These are phyloP conservation scores for Grantiella picta DNA, from an alignment of 2,113 vertebrate species.

Conservation along the genomic window DNA sequence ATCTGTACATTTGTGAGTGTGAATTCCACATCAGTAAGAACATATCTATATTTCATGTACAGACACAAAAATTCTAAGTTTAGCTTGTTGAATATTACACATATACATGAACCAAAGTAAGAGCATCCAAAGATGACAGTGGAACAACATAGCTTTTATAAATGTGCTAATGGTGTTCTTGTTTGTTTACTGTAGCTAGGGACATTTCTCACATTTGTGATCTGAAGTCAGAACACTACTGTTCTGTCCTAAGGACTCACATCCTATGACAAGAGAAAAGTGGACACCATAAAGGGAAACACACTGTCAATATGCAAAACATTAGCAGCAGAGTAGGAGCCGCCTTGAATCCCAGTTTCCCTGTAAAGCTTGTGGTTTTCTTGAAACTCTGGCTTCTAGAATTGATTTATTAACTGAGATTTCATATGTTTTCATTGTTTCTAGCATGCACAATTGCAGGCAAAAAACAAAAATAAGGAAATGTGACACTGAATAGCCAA, in stretches of 20 bases:
- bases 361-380: neutral
- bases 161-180: neutral
- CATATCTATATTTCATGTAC: neutral
- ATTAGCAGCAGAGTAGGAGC: neutral
- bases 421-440: neutral
- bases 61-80: neutral
- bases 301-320: neutral
- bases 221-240: neutral
- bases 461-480: neutral
- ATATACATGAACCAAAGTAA: neutral
- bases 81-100: neutral
- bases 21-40: neutral
- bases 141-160: neutral
- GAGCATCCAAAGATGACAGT: neutral
- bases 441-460: neutral
- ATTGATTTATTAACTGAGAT: neutral
- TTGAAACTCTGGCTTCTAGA: neutral
- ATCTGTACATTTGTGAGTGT: neutral
- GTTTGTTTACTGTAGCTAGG: neutral
- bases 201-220: neutral
- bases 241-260: neutral
- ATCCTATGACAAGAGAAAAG: neutral
- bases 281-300: rapidly evolving
- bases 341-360: neutral
- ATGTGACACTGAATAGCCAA: neutral